Percentiles rank a stretch among this genome's conserved stretches.
These are phyloP conservation scores for Heptranchias perlo DNA, from an alignment of 2,113 vertebrate genomes.

Conservation along the genomic window DNA sequence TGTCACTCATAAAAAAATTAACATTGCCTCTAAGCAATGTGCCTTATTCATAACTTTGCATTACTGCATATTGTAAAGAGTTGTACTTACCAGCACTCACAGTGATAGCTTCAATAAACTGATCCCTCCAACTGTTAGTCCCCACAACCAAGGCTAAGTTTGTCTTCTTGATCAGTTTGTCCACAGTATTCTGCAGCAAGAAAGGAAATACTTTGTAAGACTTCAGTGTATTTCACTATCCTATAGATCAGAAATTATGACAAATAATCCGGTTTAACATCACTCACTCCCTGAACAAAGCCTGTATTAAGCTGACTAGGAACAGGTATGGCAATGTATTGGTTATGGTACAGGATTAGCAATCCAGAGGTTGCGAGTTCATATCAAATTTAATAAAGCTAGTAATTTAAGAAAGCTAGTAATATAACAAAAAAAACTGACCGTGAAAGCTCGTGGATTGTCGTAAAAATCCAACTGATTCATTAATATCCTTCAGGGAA, in stretches of 20 bases:
- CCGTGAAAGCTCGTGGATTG: neutral
- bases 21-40: neutral
- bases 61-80: neutral
- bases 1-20: neutral
- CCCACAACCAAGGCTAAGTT: slow-evolving; percentile 91
- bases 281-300: neutral
- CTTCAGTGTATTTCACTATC: neutral
- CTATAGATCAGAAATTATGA: neutral
- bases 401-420: neutral
- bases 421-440: no score
- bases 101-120: slow-evolving; percentile 89
- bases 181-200: slow-evolving; percentile 78
- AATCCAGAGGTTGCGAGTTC: neutral
- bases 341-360: neutral
- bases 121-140: slow-evolving; percentile 94
- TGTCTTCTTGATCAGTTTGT: slow-evolving; percentile 97
- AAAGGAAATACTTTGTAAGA: slow-evolving; percentile 25
- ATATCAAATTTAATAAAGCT: neutral
- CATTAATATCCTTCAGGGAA: neutral
- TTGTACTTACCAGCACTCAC: slow-evolving; percentile 85
- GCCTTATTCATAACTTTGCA: neutral
- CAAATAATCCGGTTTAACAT: neutral
- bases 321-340: neutral
- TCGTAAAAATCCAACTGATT: neutral
- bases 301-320: neutral